A percentile compares a stretch with the other conserved stretches of the same genome.
These are phyloP conservation scores for Heliconius ethilla DNA, from an alignment of 2,888 invertebrate species.

Conservation along the genomic window DNA sequence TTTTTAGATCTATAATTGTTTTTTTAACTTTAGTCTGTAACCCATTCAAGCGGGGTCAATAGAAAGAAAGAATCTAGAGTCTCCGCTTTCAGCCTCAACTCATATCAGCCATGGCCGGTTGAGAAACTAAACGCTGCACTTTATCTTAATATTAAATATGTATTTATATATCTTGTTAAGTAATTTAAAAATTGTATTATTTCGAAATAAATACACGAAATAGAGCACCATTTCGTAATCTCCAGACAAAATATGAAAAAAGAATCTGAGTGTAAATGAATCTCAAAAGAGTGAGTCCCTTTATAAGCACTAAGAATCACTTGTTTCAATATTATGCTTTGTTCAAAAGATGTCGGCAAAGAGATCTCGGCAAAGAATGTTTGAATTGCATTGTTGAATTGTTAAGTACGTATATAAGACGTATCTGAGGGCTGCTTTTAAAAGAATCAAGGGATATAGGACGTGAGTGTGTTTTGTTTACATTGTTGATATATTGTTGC, in stretches of 20 bases:
- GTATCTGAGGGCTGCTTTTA: conserved; percentile 21
- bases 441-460: conserved; percentile 3
- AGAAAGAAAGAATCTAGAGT: no score
- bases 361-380: conserved; percentile 22
- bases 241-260: background rate
- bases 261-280: background rate
- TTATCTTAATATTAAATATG: background rate
- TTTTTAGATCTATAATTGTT: no score
- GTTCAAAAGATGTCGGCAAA: conserved; percentile 23
- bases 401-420: conserved; percentile 29
- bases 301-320: conserved; percentile 26
- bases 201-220: no score
- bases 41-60: no score
- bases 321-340: conserved; percentile 26
- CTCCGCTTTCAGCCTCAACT: no score
- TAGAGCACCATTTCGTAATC: background rate
- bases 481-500: no score
- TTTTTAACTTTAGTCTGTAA: no score
- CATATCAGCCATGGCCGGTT: background rate
- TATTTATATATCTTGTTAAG: background rate
- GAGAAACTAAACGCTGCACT: background rate
- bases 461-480: background rate
- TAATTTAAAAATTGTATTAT: no score
- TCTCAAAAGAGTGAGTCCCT: conserved; percentile 14
- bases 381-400: conserved; percentile 25